Base-by-base conservation (phyloP, 2,797 vertebrate genomes). In the Sebastes paucispinis region DNA sequence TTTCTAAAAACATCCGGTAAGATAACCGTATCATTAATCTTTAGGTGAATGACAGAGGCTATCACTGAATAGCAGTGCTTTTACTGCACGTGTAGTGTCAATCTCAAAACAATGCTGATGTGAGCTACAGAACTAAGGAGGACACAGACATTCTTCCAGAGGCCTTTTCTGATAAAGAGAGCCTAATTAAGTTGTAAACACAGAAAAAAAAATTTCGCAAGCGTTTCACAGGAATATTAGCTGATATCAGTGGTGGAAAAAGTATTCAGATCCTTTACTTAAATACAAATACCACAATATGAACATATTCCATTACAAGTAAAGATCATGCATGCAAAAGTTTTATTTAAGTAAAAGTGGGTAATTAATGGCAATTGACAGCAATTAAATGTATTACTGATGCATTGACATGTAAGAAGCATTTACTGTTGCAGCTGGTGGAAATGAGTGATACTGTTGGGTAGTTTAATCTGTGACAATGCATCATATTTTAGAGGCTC, bases 11-110 rank as follows among this genome's bases (percentile, higher is more conserved):
- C 22, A 81, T 34, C 32, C 3, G 2, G 4, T 24, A 6, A 80
- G 47, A 80, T 70, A 75, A 81, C 1, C 58, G 66, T 60, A 67
- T 84, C 31, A 71, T 80, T 57, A 57, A 55, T 50, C 63, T 55
- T 32, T 57, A 60, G 22, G 43, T 69, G 25, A 31, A 63, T 67
- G n/a, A 11, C 55, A 43, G 3, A 66, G 47, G 62, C n/a, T 34
- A 25, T 63, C 18, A 34, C 18, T 14, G 5, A 63, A 59, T 43
- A 13, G 22, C 22, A 39, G 13, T 6, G 13, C 8, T 27, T 57
- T 59, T 7, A 50, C 43, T 50, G 18, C 43, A 50, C 1, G 16
- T 50, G 16, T 50, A 16, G 27, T 11, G 25, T 47, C 25, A 57
- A 2, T 62, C 22, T 68, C 31, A 55, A 57, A 69, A 58, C 59